phyloP scores from a whole-genome alignment of 2,113 vertebrate species.

The Lipophrys pholis region DNA sequence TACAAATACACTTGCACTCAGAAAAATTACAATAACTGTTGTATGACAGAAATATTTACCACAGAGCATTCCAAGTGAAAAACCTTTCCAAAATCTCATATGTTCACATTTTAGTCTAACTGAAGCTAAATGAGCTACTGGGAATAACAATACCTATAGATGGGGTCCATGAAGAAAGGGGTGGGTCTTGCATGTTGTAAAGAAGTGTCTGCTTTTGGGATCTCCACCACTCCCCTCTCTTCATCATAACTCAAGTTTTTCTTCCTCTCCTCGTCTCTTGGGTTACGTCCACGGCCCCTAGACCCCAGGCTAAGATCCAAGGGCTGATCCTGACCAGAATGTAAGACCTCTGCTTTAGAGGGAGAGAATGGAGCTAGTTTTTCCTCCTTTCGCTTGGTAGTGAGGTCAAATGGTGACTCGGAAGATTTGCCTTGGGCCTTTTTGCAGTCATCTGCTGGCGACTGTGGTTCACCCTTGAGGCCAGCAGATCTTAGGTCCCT shows the following conservation, averaged over 20 bases:
- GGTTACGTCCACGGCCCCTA: constrained; percentile 84
- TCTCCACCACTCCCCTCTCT: constrained; percentile 85
- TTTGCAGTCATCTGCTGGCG: constrained; percentile 88
- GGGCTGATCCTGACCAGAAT: constrained; percentile 92
- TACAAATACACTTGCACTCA: background rate
- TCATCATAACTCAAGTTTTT: constrained; percentile 90
- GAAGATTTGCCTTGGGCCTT: constrained; percentile 89
- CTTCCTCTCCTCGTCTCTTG: constrained; percentile 84
- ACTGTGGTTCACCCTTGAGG: constrained; percentile 91
- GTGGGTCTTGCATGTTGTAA: constrained; percentile 96
- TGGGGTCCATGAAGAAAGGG: constrained; percentile 99
- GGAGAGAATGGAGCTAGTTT: constrained; percentile 83
- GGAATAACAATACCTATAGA: constrained; percentile 94
- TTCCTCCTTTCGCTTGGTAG: constrained; percentile 94
- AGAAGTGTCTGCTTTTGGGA: constrained; percentile 88
- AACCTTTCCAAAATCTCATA: too few relatives aligned
- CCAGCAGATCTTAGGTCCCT: constrained; percentile 90
- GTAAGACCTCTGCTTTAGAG: constrained; percentile 84
- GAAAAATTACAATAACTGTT: background rate
- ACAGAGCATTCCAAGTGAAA: too few relatives aligned
- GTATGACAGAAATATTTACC: background rate
- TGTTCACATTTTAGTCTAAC: too few relatives aligned
- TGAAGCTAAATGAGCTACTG: constrained; percentile 41
- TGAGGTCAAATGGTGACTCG: constrained; percentile 97
- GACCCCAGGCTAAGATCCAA: constrained; percentile 94